A percentile compares a stretch with the other conserved stretches of the same genome.
These are phyloP conservation scores for Xanthostigma xanthostigma DNA, from an alignment of 2,888 invertebrate genomes.

Conservation along the genomic window DNA sequence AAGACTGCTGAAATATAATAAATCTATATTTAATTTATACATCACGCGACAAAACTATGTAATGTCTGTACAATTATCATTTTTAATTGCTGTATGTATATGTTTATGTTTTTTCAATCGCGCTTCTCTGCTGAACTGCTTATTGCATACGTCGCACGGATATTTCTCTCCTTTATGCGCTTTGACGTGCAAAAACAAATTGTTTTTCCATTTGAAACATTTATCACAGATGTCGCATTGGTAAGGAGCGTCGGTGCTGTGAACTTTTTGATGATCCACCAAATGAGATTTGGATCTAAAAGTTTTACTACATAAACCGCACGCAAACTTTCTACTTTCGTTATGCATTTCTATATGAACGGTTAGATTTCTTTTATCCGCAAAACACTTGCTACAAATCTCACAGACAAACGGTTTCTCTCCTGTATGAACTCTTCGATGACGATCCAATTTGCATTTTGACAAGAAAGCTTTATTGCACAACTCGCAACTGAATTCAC, in stretches of 20 bases:
- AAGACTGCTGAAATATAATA: too few species aligned
- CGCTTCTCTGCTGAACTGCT: too few species aligned
- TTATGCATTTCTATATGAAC: constrained; percentile 24
- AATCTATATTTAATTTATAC: too few species aligned
- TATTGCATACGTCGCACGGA: constrained; percentile 1
- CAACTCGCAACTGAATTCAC: constrained; percentile 22
- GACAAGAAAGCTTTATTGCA: constrained; percentile 26
- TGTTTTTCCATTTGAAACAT: constrained; percentile 24
- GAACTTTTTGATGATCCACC: constrained; percentile 22
- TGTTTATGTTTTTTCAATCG: too few species aligned
- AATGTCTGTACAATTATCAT: too few species aligned
- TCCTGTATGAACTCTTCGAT: constrained; percentile 25
- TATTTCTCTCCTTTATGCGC: constrained; percentile 18
- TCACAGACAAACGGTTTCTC: constrained; percentile 24
- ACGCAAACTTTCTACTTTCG: constrained; percentile 19
- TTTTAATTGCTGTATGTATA: too few species aligned
- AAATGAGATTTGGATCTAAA: constrained; percentile 24
- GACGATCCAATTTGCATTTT: constrained; percentile 26
- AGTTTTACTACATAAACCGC: constrained; percentile 20
- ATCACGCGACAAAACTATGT: too few species aligned
- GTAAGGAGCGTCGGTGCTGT: constrained; percentile 18
- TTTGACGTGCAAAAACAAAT: constrained; percentile 22
- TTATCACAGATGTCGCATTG: constrained; percentile 23
- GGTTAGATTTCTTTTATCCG: constrained; percentile 26
- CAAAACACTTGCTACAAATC: constrained; percentile 24